These are phyloP conservation scores for Platorchestia sp. DNA, from an alignment of 1,140 invertebrate species.

Conservation along the genomic window DNA sequence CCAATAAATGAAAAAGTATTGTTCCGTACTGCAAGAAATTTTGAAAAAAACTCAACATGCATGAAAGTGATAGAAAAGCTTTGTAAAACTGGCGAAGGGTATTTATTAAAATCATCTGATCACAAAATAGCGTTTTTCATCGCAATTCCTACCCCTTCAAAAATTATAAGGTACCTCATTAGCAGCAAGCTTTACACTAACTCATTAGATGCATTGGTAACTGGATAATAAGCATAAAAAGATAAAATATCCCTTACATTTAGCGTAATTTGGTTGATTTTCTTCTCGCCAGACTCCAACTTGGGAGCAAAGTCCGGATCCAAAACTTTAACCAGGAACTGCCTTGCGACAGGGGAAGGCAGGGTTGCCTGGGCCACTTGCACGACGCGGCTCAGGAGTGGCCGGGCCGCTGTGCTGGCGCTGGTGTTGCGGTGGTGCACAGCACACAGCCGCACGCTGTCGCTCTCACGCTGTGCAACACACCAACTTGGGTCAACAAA, in stretches of 20 bases:
- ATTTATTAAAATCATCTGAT: no score
- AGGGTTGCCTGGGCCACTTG: constrained; percentile 74
- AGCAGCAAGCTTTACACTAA: no score
- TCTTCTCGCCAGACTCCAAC: constrained; percentile 68
- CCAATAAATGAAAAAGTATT: no score
- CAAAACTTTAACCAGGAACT: constrained; percentile 79
- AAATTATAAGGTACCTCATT: no score
- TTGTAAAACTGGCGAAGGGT: no score
- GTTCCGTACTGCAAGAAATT: no score
- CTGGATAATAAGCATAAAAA: no score
- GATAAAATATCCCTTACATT: constrained; percentile 44
- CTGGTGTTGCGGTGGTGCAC: constrained; percentile 40
- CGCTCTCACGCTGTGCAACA: constrained; percentile 69
- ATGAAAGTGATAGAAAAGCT: no score
- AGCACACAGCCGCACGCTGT: constrained; percentile 68
- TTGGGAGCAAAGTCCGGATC: constrained; percentile 74
- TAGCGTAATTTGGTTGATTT: neutral
- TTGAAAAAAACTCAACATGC: no score
- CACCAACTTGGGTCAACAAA: neutral
- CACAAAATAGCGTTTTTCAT: no score
- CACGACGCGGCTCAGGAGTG: constrained; percentile 70
- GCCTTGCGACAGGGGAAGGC: constrained; percentile 76
- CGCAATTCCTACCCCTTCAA: no score
- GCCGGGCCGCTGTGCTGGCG: neutral
- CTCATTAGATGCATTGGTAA: no score